phyloP scores from a whole-genome alignment of 2,888 invertebrate genomes.

The Caenorhabditis panamensis region DNA sequence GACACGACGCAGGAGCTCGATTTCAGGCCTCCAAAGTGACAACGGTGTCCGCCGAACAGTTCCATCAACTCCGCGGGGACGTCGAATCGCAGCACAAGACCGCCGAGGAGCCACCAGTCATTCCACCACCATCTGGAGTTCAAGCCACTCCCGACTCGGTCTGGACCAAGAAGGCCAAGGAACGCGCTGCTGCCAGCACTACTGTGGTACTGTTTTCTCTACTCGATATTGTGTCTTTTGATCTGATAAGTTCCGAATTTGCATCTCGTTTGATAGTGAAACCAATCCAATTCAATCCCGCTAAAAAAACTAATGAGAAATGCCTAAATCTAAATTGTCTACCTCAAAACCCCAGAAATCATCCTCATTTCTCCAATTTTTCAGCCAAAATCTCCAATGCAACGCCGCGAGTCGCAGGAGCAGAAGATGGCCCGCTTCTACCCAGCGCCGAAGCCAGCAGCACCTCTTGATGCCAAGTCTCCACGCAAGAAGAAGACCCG shows the following conservation, averaged over 20 bases:
- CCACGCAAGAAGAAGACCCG: slow-evolving; percentile 88
- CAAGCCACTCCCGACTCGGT: slow-evolving; percentile 71
- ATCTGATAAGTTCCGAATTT: neutral
- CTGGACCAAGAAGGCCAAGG: slow-evolving; percentile 80
- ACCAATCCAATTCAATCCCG: neutral
- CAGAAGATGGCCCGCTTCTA: slow-evolving; percentile 88
- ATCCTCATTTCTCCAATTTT: slow-evolving; percentile 49
- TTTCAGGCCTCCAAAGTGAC: slow-evolving; percentile 71
- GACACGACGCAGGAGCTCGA: neutral
- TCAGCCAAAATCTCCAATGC: slow-evolving; percentile 80
- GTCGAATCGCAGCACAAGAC: slow-evolving; percentile 12
- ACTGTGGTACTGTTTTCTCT: slow-evolving; percentile 61
- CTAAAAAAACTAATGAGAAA: too few species aligned
- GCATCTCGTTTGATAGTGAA: slow-evolving; percentile 22
- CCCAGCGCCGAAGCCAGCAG: slow-evolving; percentile 89
- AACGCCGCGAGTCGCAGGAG: slow-evolving; percentile 78
- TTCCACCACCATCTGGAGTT: slow-evolving; percentile 60
- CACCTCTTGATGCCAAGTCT: slow-evolving; percentile 84
- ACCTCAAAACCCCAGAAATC: too few species aligned
- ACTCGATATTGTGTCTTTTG: neutral
- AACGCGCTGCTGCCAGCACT: slow-evolving; percentile 75
- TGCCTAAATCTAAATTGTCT: too few species aligned
- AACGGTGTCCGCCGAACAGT: slow-evolving; percentile 72
- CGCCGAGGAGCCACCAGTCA: slow-evolving; percentile 63
- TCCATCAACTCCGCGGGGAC: slow-evolving; percentile 68